These are phyloP conservation scores for Hydropsyche betteni DNA, from an alignment of 2,888 invertebrate species.

Conservation along the genomic window DNA sequence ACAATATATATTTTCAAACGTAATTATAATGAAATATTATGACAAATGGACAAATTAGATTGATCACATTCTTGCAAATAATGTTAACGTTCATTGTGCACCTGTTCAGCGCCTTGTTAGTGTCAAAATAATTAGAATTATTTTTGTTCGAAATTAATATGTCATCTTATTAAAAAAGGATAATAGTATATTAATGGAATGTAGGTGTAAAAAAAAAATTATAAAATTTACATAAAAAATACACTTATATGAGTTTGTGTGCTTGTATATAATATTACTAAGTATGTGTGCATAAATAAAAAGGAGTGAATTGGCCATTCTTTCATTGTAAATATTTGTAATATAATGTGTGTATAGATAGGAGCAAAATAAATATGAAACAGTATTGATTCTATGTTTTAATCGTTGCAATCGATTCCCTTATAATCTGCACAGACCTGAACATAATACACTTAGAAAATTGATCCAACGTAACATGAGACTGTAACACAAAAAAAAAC, in stretches of 20 bases:
- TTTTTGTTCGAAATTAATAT: constrained; percentile 30
- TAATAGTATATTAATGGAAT: constrained; percentile 3
- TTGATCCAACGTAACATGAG: too few relatives aligned
- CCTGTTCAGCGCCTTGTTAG: constrained; percentile 48
- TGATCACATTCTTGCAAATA: constrained; percentile 30
- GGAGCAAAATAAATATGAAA: constrained; percentile 50
- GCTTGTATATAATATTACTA: constrained; percentile 17
- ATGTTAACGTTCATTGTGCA: constrained; percentile 40
- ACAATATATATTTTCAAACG: neutral
- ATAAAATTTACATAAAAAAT: neutral
- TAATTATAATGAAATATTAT: neutral
- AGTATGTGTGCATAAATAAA: constrained; percentile 29
- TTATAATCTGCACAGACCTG: too few relatives aligned
- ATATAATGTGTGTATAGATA: constrained; percentile 51
- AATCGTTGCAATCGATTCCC: neutral
- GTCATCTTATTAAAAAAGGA: neutral
- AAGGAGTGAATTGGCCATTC: constrained; percentile 27
- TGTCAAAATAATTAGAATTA: constrained; percentile 38
- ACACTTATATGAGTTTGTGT: too few relatives aligned
- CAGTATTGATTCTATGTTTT: constrained; percentile 30
- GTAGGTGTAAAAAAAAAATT: neutral
- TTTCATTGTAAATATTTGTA: constrained; percentile 50
- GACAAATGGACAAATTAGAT: constrained; percentile 22
- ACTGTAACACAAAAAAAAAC: too few relatives aligned
- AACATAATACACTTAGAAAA: too few relatives aligned